These are phyloP conservation scores for Halictus quadricinctus DNA, from an alignment of 2,888 invertebrate genomes.

Conservation along the genomic window DNA sequence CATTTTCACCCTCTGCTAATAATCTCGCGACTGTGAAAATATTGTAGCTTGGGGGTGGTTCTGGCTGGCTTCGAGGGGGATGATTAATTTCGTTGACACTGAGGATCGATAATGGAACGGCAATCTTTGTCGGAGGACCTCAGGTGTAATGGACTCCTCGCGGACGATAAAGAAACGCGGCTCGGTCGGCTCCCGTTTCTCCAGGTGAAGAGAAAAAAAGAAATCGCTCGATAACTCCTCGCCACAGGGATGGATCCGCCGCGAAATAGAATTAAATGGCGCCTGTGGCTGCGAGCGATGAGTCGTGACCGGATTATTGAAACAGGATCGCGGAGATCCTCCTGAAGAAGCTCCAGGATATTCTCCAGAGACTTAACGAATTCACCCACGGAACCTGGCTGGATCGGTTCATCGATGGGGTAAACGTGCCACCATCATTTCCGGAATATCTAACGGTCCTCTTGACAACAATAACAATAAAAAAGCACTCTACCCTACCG, in stretches of 20 bases:
- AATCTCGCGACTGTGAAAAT: constrained; percentile 27
- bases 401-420: constrained; percentile 5
- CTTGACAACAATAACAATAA: background rate
- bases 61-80: constrained; percentile 14
- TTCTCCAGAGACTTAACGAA: constrained; percentile 54
- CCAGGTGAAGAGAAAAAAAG: background rate
- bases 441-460: background rate
- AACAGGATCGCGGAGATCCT: constrained; percentile 46
- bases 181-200: background rate
- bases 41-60: background rate
- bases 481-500: background rate
- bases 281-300: constrained; percentile 47
- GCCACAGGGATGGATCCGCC: constrained; percentile 27
- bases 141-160: constrained; percentile 14
- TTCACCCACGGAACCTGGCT: constrained; percentile 21
- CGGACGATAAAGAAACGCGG: constrained; percentile 32
- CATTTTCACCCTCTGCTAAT: constrained; percentile 1
- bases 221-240: constrained; percentile 41
- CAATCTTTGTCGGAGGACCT: constrained; percentile 32
- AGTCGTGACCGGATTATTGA: constrained; percentile 58
- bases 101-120: constrained; percentile 35
- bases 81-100: constrained; percentile 40
- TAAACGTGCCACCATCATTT: constrained; percentile 2
- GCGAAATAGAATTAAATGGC: constrained; percentile 57
- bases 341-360: constrained; percentile 38